Base-by-base conservation (phyloP, 2,888 invertebrate species). In the Leistus spinibarbis region DNA sequence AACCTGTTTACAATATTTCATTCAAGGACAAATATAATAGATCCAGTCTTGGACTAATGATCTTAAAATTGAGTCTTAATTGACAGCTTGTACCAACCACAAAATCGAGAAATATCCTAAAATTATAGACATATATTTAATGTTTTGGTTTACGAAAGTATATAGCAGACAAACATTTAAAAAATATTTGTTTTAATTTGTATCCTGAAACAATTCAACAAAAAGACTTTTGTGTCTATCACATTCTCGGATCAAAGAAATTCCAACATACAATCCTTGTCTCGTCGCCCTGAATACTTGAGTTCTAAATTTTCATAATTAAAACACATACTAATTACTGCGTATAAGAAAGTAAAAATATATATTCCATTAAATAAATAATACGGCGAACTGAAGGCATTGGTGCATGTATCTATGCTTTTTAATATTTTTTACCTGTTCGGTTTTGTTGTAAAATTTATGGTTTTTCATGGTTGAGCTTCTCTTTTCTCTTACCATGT, bases 21-120 rank as follows among this genome's bases (percentile, higher is more conserved):
- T 60, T 22, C 60, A 60, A 60, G 60, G 60, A 20, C 60, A 60
- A 17, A 19, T 22, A 60, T 60, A 60, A 60, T 60, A 20, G 60
- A 60, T 60, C 19, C 60, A 60, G 60, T 60, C 60, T 60, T 22
- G 60, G 16, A 16, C 60, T 60, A 60, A 60, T 60, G 60, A 60
- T 60, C 20, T 60, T 60, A 60, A 60, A 60, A 60, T 20, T 60
- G 60, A 60, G 19, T 22, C 60, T 60, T 60, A 60, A 60, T 60
- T 60, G 60, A 60, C 60, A 60, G 60, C 60, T 60, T 60, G 60
- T 22, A 17, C 60, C 40, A 10, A 40, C 40, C 40, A 40, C 40
- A 40, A 40, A 40, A 40, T 40, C 13, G 40, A 40, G 40, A 40
- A 40, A 40, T 10, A 40, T 40, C 40, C 40, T 40, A 40, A 40